These are phyloP conservation scores for Megaleporinus macrocephalus DNA, from an alignment of 2,113 vertebrate genomes.

Conservation along the genomic window DNA sequence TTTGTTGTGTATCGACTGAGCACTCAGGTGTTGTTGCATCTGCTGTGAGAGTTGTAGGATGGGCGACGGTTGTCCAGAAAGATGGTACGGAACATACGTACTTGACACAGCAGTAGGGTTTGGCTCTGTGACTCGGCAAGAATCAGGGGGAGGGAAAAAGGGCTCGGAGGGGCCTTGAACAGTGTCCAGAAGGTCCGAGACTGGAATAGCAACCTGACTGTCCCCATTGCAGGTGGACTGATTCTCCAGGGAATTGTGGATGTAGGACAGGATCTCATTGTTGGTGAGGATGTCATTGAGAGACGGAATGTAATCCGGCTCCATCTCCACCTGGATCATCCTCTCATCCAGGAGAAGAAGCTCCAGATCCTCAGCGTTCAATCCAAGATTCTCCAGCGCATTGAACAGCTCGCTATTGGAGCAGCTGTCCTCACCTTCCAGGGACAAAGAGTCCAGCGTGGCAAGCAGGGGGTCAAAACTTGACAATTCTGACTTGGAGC, in stretches of 20 bases:
- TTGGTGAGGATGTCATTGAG: slow-evolving; percentile 73
- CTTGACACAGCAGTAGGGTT: background rate
- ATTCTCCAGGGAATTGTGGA: slow-evolving; percentile 68
- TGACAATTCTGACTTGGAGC: slow-evolving; percentile 23
- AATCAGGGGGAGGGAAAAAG: background rate
- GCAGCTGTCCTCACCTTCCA: slow-evolving; percentile 71
- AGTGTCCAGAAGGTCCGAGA: background rate
- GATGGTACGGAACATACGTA: background rate
- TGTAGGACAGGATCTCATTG: slow-evolving; percentile 74
- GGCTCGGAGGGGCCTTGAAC: background rate
- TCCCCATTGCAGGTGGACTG: background rate
- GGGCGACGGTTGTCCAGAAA: slow-evolving; percentile 16
- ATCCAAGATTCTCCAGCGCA: slow-evolving; percentile 76
- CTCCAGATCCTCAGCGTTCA: slow-evolving; percentile 81
- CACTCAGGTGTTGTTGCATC: slow-evolving; percentile 33
- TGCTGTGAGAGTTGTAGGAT: slow-evolving; percentile 54
- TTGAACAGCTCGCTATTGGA: slow-evolving; percentile 77
- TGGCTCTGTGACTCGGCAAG: rapidly evolving
- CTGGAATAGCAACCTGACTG: background rate
- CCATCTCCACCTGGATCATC: slow-evolving; percentile 79
- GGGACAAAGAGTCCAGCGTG: slow-evolving; percentile 77
- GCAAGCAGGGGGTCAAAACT: slow-evolving; percentile 76
- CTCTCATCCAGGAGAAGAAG: slow-evolving; percentile 81
- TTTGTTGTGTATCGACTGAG: slow-evolving; percentile 25
- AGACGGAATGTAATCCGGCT: slow-evolving; percentile 60